phyloP scores from a whole-genome alignment of 2,113 vertebrate genomes.

The Melanostigma gelatinosum region DNA sequence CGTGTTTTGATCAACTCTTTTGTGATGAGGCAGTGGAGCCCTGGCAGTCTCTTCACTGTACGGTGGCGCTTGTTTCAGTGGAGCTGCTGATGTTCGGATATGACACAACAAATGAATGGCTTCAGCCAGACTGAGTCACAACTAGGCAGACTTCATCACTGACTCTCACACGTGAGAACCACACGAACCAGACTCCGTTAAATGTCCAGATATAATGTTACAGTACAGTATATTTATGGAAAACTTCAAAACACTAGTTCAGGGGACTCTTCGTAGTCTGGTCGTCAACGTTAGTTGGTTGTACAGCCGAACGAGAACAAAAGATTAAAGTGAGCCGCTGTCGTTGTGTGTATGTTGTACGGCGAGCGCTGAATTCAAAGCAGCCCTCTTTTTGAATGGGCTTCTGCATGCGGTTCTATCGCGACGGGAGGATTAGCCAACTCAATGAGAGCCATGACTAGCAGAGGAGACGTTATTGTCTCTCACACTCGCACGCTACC shows the following conservation, averaged over 20 bases:
- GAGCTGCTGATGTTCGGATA: neutral
- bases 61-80: neutral
- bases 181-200: neutral
- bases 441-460: conserved; percentile 11
- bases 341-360: too few species aligned
- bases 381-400: neutral
- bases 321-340: neutral
- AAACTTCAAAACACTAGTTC: neutral
- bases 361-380: neutral
- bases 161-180: neutral
- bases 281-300: neutral
- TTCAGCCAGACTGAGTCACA: neutral
- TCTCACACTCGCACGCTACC: neutral
- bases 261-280: neutral
- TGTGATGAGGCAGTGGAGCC: neutral
- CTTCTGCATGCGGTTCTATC: neutral
- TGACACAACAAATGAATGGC: neutral
- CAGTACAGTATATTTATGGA: neutral
- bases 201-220: neutral
- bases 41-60: neutral
- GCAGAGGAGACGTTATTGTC: conserved; percentile 2
- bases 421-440: neutral
- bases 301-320: neutral
- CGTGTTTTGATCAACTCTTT: too few species aligned
- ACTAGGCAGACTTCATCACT: neutral